phyloP scores from a whole-genome alignment of 2,113 vertebrate species.

The Tursiops truncatus region DNA sequence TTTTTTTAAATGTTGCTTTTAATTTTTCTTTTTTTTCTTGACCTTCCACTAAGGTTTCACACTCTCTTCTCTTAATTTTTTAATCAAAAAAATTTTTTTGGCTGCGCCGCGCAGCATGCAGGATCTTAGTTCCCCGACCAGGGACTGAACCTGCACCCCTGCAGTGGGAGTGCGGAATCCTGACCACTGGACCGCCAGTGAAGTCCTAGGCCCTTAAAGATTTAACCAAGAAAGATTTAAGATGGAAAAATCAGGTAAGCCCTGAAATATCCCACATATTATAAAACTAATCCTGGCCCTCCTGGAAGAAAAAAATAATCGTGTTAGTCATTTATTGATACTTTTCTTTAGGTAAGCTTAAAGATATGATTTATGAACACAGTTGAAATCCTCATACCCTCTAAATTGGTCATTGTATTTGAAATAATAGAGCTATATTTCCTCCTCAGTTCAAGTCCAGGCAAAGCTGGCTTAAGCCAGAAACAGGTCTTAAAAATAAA shows the following conservation, averaged over 20 bases:
- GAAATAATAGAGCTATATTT: not conserved
- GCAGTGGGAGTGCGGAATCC: rapidly evolving
- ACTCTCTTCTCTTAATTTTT: too few relatives aligned
- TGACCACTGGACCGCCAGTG: not conserved
- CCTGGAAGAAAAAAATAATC: not conserved
- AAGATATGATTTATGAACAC: not conserved
- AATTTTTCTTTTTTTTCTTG: too few relatives aligned
- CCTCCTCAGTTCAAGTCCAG: not conserved
- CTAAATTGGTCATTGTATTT: not conserved
- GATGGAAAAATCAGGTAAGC: not conserved
- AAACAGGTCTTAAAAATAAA: slow-evolving; percentile 34
- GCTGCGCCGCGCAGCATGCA: not conserved
- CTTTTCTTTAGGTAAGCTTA: not conserved
- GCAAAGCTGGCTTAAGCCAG: not conserved
- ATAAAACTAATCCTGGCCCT: not conserved
- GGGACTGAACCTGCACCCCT: rapidly evolving
- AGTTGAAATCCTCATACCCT: not conserved
- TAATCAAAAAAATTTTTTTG: too few relatives aligned
- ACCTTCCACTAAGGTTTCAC: too few relatives aligned
- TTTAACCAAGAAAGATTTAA: slow-evolving; percentile 3
- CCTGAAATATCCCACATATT: not conserved
- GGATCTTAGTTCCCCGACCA: not conserved
- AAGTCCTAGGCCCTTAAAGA: not conserved
- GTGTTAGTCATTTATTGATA: not conserved
- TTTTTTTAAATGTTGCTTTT: too few relatives aligned